Evolutionary conservation across 2,113 vertebrate genomes (phyloP).

Genomic region (Myotis brandtii): DNA sequence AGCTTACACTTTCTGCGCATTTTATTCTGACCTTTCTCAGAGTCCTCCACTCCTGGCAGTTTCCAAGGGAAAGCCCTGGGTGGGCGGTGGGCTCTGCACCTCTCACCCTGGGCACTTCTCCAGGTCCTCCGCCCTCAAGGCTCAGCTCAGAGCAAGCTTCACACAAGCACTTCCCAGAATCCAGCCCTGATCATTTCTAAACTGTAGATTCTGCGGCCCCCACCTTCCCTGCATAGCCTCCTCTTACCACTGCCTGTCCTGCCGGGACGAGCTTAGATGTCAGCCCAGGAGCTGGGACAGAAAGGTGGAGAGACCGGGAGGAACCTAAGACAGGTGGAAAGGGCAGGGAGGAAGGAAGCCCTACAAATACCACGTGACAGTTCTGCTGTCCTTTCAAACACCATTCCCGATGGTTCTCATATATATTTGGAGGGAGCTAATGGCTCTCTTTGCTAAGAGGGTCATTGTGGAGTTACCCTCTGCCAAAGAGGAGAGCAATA

Average conservation of each 20-base stretch:
- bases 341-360: not conserved
- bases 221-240: not conserved
- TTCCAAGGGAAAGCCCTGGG: not conserved
- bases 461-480: not conserved
- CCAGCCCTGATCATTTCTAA: not conserved
- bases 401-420: not conserved
- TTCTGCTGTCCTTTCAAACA: not conserved
- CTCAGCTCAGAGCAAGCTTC: not conserved
- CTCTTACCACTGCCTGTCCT: not conserved
- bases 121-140: fast-evolving
- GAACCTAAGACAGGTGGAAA: not conserved
- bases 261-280: not conserved
- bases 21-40: not conserved
- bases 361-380: not conserved
- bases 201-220: too few relatives aligned
- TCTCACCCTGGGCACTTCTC: not conserved
- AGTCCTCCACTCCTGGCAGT: not conserved
- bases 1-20: not conserved
- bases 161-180: not conserved
- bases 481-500: not conserved
- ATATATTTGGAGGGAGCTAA: not conserved
- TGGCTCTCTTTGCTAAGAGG: not conserved
- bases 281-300: not conserved
- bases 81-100: fast-evolving
- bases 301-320: not conserved